Conservation (phyloP, 2,113 vertebrate species). For the Nycticebus coucang region DNA sequence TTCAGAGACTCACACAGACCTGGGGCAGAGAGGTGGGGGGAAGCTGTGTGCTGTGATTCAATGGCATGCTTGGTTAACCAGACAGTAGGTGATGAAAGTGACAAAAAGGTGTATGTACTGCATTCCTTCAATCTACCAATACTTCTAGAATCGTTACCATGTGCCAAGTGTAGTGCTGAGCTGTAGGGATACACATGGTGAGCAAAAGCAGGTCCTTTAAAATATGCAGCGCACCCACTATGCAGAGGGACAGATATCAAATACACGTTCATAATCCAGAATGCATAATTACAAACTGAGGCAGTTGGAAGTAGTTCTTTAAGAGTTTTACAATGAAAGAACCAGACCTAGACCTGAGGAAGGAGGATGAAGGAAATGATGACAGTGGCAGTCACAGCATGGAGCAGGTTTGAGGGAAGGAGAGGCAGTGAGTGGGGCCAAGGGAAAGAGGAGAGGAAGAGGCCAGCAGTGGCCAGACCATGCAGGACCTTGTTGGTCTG, state of each 20-base stretch:
- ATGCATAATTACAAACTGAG: not conserved
- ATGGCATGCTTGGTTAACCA: not conserved
- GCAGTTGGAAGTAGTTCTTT: not conserved
- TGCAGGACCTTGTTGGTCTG: not conserved
- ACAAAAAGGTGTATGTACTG: not conserved
- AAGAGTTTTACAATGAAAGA: constrained; percentile 31
- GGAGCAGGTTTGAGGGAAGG: not conserved
- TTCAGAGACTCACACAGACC: not conserved
- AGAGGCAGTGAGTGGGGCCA: not conserved
- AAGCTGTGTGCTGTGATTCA: not conserved
- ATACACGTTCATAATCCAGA: not conserved
- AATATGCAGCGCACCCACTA: not conserved
- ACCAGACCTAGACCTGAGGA: not conserved
- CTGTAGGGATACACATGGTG: not conserved
- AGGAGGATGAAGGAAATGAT: not conserved
- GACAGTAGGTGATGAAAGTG: not conserved
- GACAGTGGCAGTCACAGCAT: not conserved
- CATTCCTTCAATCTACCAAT: not conserved
- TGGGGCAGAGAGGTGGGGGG: not conserved
- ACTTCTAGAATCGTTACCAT: not conserved
- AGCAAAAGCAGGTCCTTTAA: not conserved
- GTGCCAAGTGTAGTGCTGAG: not conserved
- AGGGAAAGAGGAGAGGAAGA: not conserved
- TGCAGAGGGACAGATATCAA: not conserved
- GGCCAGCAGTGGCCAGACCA: not conserved